These are phyloP conservation scores for Apteryx owenii DNA, from an alignment of 2,113 vertebrate species.

Conservation along the genomic window DNA sequence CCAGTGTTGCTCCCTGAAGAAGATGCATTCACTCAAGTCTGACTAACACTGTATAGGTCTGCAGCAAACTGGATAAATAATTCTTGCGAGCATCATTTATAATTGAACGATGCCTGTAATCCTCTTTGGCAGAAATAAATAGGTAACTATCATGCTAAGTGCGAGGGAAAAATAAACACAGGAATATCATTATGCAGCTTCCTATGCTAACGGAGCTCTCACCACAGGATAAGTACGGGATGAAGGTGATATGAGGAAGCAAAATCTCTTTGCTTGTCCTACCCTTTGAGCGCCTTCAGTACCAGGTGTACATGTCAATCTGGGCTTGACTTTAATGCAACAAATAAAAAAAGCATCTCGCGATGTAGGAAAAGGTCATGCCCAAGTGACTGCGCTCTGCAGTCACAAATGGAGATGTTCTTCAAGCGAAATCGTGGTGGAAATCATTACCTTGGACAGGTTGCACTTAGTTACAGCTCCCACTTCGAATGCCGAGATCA, in stretches of 20 bases:
- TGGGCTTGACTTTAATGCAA: not conserved
- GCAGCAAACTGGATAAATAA: slow-evolving; percentile 47
- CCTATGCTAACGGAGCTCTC: slow-evolving; percentile 47
- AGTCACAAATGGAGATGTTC: not conserved
- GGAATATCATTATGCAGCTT: slow-evolving; percentile 31
- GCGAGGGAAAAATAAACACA: slow-evolving; percentile 52
- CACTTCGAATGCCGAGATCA: not conserved
- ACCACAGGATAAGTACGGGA: slow-evolving; percentile 40
- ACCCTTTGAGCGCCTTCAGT: not conserved
- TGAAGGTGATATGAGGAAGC: not conserved
- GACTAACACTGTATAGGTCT: slow-evolving; percentile 20
- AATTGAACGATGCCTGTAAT: slow-evolving; percentile 64
- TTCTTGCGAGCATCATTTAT: slow-evolving; percentile 12
- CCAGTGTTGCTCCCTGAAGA: slow-evolving; percentile 38
- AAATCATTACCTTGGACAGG: not conserved
- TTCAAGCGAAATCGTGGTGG: not conserved
- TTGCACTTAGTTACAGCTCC: not conserved
- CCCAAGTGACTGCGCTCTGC: not conserved
- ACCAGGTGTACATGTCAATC: not conserved
- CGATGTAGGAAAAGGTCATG: not conserved
- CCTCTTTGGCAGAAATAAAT: slow-evolving; percentile 48
- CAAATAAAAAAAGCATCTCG: slow-evolving; percentile 10
- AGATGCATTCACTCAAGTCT: slow-evolving; percentile 35
- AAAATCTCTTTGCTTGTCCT: slow-evolving; percentile 40
- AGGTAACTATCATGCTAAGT: slow-evolving; percentile 7